Percentiles rank a stretch among this genome's conserved stretches.
These are phyloP conservation scores for Amblyraja radiata DNA, from an alignment of 2,797 vertebrate species.

Conservation along the genomic window DNA sequence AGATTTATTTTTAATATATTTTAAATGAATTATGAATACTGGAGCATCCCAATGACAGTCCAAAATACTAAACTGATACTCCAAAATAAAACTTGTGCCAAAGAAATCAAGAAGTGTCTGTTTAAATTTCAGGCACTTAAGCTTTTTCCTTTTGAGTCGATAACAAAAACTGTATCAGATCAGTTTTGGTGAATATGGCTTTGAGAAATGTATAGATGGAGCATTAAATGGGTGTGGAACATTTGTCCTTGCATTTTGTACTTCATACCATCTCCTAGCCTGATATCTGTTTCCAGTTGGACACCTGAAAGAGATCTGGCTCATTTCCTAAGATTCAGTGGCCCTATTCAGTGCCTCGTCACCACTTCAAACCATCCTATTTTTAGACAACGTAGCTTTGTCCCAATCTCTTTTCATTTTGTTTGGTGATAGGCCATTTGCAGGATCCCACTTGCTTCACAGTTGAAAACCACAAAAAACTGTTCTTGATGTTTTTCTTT, in stretches of 20 bases:
- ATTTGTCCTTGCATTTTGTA: background rate
- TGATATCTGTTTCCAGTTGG: background rate
- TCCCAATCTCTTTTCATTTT: background rate
- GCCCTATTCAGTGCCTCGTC: background rate
- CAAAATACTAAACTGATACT: background rate
- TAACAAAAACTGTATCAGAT: background rate
- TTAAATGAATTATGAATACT: background rate
- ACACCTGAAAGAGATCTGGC: background rate
- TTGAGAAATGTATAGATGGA: background rate
- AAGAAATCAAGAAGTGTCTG: background rate
- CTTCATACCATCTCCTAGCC: background rate
- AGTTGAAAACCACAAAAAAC: background rate
- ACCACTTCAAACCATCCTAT: background rate
- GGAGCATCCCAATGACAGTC: background rate
- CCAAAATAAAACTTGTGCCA: background rate
- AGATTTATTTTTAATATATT: slow-evolving; percentile 24
- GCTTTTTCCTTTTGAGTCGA: background rate
- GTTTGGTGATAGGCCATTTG: background rate
- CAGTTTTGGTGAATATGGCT: too few relatives aligned
- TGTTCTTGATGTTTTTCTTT: background rate
- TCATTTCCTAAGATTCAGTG: background rate
- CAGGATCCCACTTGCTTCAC: background rate
- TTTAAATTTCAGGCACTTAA: background rate
- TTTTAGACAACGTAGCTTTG: background rate
- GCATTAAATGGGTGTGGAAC: background rate